Evolutionary conservation across 2,888 invertebrate genomes (phyloP).

Genomic region (Xestia rhomboidea): DNA sequence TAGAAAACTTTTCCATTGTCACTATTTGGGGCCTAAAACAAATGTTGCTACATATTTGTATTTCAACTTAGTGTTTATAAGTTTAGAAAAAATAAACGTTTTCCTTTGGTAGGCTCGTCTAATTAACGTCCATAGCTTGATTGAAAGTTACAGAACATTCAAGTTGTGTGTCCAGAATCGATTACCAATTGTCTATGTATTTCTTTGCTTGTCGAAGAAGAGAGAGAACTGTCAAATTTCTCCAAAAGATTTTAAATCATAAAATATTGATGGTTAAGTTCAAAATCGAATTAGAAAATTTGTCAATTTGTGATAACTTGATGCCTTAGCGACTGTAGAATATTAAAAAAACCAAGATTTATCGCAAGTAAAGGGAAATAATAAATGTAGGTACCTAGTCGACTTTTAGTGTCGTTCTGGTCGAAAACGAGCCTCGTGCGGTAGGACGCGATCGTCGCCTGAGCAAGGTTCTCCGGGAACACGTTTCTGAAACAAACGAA

Average conservation of each 20-base stretch:
- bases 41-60: neutral
- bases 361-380: neutral
- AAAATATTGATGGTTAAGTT: too few relatives aligned
- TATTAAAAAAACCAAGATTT: slow-evolving; percentile 22
- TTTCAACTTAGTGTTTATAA: neutral
- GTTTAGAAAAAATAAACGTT: neutral
- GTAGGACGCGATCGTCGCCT: slow-evolving; percentile 95
- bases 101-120: neutral
- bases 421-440: slow-evolving; percentile 83
- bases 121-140: neutral
- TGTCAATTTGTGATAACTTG: too few relatives aligned
- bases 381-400: slow-evolving; percentile 79
- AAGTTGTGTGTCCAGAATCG: neutral
- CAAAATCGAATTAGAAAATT: too few relatives aligned
- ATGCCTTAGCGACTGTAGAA: neutral
- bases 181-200: neutral
- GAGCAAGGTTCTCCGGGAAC: slow-evolving; percentile 97
- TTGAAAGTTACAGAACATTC: neutral
- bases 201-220: neutral
- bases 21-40: neutral
- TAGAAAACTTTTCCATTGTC: neutral
- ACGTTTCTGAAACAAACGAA: slow-evolving; percentile 93
- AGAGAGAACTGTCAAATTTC: neutral
- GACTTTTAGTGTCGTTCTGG: slow-evolving; percentile 75
- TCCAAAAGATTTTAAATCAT: too few relatives aligned